Evolutionary conservation across 1,140 invertebrate species (phyloP), one percentile per base, ranked within the genome.

Genomic region (Eubasilissa regina): DNA sequence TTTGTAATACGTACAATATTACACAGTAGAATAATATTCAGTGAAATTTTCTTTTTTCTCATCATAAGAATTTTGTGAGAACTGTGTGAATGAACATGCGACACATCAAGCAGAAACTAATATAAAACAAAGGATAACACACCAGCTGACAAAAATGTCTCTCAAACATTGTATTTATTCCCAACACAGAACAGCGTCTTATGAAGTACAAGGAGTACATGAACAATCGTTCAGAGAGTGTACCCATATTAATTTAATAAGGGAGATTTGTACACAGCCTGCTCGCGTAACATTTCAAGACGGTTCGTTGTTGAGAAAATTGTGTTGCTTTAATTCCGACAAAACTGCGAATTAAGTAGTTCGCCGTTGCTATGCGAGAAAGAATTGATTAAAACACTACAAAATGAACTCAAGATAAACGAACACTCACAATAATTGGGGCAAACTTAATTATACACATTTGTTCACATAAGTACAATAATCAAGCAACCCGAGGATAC

Each of bases 171-270:
- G 0, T 64, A 11, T 64, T 15, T 21, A 13, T 12, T 35, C 17
- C 19, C 17, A 62, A 13, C 60, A 10, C 6, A 64, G 8, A 1
- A 25, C 60, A 19, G 55, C 21, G 17, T 21, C 17, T 58, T 58
- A 19, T 21, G 15, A 19, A 58, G 15, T 15, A 58, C 17, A 58
- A 58, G 35, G 35, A 64, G 21, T 25, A 64, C 7, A 64, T n/a
- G 60, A 64, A 64, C 21, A 43, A 64, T 43, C 17, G 55, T 58
- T 35, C 60, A 25, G 19, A 11, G 58, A 64, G 13, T 25, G 15
- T 15, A 25, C 45, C 44, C 17, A 70, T 51, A 53, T 53, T 70
- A 70, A 70, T 70, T 70, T 48, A 51, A 56, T 8, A 51, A 51
- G 7, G 47, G 19, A 48, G n/a, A 70, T 70, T 70, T 48, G 66